Conservation (phyloP, 2,888 invertebrate species). For the Hesperia comma region DNA sequence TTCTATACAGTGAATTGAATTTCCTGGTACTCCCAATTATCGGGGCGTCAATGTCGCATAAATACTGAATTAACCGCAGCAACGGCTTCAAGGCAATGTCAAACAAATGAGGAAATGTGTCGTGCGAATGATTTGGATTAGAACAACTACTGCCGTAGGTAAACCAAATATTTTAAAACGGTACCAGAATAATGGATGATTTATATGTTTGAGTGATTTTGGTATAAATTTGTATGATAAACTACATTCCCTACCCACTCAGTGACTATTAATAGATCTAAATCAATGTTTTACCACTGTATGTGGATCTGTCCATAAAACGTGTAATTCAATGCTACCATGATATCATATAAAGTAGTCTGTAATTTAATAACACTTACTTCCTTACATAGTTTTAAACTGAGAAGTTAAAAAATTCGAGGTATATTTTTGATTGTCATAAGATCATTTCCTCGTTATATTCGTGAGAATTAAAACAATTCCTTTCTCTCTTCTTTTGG, state of each 20-base stretch:
- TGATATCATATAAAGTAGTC: background rate
- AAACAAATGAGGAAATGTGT: constrained; percentile 60
- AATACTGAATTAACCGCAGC: constrained; percentile 76
- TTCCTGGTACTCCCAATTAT: constrained; percentile 72
- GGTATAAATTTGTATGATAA: no score
- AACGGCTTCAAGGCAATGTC: constrained; percentile 65
- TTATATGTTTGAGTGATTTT: no score
- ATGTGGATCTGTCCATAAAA: background rate
- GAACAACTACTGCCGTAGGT: constrained; percentile 8
- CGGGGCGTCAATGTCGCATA: constrained; percentile 75
- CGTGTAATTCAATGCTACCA: background rate
- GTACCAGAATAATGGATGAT: background rate
- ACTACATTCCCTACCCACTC: no score
- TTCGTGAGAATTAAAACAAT: constrained; percentile 28
- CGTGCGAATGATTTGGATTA: constrained; percentile 11
- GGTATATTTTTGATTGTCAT: background rate
- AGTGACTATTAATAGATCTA: background rate
- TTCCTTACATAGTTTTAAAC: background rate
- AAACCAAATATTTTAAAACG: background rate
- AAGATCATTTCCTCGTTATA: constrained; percentile 2
- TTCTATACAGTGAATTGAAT: constrained; percentile 44
- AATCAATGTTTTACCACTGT: background rate
- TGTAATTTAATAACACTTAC: background rate
- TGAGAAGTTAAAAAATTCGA: background rate
- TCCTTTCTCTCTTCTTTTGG: constrained; percentile 56